A percentile compares a stretch with the other conserved stretches of the same genome.
These are phyloP conservation scores for Oryzias celebensis DNA, from an alignment of 2,113 vertebrate genomes.

Conservation along the genomic window DNA sequence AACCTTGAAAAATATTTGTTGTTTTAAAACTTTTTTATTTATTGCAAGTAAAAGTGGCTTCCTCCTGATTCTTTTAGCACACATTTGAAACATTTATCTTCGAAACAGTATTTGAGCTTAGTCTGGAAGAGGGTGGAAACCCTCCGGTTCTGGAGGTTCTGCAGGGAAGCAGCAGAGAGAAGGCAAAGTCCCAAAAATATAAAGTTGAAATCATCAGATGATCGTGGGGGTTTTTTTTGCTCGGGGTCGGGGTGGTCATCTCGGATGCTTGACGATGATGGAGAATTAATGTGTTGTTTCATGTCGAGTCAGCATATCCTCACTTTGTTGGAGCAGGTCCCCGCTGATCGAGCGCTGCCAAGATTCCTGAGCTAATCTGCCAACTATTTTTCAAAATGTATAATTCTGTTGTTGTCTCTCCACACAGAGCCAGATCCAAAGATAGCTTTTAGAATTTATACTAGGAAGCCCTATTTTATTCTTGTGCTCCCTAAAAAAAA, in stretches of 20 bases:
- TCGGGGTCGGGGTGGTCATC: slow-evolving; percentile 71
- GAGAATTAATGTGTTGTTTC: slow-evolving; percentile 85
- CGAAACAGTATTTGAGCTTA: too few relatives aligned
- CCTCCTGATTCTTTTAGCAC: too few relatives aligned
- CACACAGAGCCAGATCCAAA: slow-evolving; percentile 61
- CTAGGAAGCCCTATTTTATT: slow-evolving; percentile 51
- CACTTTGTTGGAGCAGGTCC: slow-evolving; percentile 83
- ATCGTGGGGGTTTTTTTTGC: slow-evolving; percentile 70
- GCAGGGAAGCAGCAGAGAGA: slow-evolving; percentile 26
- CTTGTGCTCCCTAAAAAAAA: slow-evolving; percentile 45
- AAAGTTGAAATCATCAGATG: slow-evolving; percentile 76
- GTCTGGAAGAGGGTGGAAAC: too few relatives aligned
- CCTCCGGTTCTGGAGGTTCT: neutral
- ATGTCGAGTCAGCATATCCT: slow-evolving; percentile 90
- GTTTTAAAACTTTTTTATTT: too few relatives aligned
- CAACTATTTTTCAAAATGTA: slow-evolving; percentile 84
- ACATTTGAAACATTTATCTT: too few relatives aligned
- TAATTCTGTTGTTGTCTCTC: slow-evolving; percentile 62
- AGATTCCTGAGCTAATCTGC: slow-evolving; percentile 80
- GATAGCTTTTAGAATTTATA: slow-evolving; percentile 59
- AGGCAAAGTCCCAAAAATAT: slow-evolving; percentile 73
- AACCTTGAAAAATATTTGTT: too few relatives aligned
- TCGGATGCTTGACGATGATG: slow-evolving; percentile 70
- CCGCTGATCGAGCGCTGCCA: slow-evolving; percentile 85
- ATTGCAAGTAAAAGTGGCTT: too few relatives aligned